phyloP scores from a whole-genome alignment of 1,140 invertebrate genomes.

The Drosophila rhopaloa region DNA sequence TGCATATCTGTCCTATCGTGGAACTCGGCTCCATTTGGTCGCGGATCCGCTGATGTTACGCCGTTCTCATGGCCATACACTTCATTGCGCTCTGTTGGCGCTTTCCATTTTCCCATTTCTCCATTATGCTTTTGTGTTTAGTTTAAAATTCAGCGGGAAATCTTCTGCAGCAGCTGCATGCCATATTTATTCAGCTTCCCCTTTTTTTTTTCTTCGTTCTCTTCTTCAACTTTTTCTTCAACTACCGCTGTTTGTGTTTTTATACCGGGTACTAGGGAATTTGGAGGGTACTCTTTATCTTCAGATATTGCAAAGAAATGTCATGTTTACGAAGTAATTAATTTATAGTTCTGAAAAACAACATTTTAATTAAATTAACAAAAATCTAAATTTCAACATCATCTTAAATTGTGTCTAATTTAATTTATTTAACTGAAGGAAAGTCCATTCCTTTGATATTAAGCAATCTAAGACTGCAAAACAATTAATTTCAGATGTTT shows the following conservation, averaged over 20 bases:
- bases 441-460: too few species aligned
- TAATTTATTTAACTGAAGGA: too few species aligned
- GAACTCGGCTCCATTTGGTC: constrained; percentile 61
- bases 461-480: too few species aligned
- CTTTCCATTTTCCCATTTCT: constrained; percentile 75
- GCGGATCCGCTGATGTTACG: constrained; percentile 26
- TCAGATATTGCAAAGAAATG: too few species aligned
- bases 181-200: constrained; percentile 47
- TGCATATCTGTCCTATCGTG: constrained; percentile 32
- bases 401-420: too few species aligned
- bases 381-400: background rate
- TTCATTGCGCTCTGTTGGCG: constrained; percentile 78
- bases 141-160: constrained; percentile 74
- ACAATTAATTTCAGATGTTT: too few species aligned
- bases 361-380: too few species aligned
- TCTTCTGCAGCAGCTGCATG: constrained; percentile 60
- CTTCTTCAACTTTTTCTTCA: constrained; percentile 16
- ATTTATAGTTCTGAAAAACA: background rate
- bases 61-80: constrained; percentile 59
- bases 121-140: constrained; percentile 74
- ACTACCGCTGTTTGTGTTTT: constrained; percentile 27
- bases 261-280: background rate
- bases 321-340: too few species aligned
- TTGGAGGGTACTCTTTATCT: background rate
- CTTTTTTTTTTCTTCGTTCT: constrained; percentile 2